Evolutionary conservation across 2,888 invertebrate species (phyloP).

Genomic region (Aphrophora alni): DNA sequence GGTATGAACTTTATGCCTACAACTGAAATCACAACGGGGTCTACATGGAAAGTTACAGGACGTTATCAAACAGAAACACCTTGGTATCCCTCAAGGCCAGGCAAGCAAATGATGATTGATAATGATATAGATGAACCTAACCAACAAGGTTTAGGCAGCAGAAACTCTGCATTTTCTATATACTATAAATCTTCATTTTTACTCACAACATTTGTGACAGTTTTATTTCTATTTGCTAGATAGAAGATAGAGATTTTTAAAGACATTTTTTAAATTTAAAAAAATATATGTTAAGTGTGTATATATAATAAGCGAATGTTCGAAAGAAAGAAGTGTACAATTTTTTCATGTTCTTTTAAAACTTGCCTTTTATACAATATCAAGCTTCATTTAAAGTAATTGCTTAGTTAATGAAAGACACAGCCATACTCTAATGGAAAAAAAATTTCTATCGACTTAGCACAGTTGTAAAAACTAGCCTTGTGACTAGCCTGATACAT

Average conservation of each 20-base stretch:
- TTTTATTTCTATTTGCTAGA: conserved; percentile 11
- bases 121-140: conserved; percentile 66
- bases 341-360: neutral
- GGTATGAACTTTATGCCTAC: conserved; percentile 60
- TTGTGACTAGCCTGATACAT: too few relatives aligned
- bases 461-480: too few relatives aligned
- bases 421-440: too few relatives aligned
- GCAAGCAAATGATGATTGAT: conserved; percentile 57
- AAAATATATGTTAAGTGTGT: neutral
- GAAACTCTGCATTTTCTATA: neutral
- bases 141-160: conserved; percentile 60
- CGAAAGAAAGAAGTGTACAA: neutral
- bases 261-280: neutral
- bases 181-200: neutral
- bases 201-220: neutral
- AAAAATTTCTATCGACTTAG: too few relatives aligned
- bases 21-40: conserved; percentile 20
- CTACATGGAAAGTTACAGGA: conserved; percentile 50
- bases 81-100: conserved; percentile 55
- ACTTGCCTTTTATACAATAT: neutral
- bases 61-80: conserved; percentile 46
- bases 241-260: neutral
- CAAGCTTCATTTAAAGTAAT: too few relatives aligned
- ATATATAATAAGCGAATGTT: neutral
- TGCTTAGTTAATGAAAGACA: too few relatives aligned